These are phyloP conservation scores for Ceratothoa steindachneri DNA, from an alignment of 2,888 invertebrate genomes.

Conservation along the genomic window DNA sequence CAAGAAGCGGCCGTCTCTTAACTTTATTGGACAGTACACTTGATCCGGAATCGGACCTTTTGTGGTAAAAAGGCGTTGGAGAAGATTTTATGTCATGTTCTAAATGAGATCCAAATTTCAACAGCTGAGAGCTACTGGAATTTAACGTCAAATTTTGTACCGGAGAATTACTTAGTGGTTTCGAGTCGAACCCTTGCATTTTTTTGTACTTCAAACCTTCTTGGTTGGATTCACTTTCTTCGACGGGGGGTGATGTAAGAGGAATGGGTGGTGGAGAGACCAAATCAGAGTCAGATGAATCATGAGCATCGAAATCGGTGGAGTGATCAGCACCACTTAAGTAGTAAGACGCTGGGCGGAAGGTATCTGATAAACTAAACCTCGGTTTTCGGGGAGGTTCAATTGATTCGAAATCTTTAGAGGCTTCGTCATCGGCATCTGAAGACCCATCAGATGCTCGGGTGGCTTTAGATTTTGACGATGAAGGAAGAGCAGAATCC, in stretches of 20 bases:
- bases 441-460: slow-evolving; percentile 55
- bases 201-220: neutral
- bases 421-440: slow-evolving; percentile 77
- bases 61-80: neutral
- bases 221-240: slow-evolving; percentile 56
- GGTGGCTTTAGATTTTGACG: slow-evolving; percentile 33
- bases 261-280: slow-evolving; percentile 75
- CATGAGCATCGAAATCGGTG: slow-evolving; percentile 55
- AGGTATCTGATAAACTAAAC: slow-evolving; percentile 81
- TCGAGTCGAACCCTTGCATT: neutral
- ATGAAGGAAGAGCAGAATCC: slow-evolving; percentile 29
- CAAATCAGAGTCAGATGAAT: slow-evolving; percentile 76
- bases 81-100: neutral
- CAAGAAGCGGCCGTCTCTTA: slow-evolving; percentile 38
- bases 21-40: slow-evolving; percentile 30
- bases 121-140: neutral
- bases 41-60: slow-evolving; percentile 26
- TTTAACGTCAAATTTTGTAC: neutral
- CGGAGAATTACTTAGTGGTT: neutral
- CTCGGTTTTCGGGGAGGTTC: slow-evolving; percentile 69
- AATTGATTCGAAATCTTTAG: slow-evolving; percentile 56
- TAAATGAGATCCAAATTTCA: neutral
- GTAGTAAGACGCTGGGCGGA: slow-evolving; percentile 82
- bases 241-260: slow-evolving; percentile 67
- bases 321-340: slow-evolving; percentile 56